Evolutionary conservation across 2,888 invertebrate species (phyloP).

Genomic region (Lasioglossum zephyrum): DNA sequence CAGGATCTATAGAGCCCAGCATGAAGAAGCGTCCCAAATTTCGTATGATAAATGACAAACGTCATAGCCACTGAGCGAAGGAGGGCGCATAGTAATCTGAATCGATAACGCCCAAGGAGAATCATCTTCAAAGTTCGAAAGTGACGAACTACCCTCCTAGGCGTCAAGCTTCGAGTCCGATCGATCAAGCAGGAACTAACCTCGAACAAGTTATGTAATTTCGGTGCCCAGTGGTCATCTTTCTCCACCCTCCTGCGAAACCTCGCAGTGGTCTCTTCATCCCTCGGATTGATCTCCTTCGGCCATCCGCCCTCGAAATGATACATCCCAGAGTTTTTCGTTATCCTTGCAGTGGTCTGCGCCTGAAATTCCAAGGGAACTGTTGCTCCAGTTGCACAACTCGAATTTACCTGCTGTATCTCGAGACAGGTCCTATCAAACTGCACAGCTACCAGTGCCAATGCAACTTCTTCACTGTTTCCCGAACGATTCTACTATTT

Average conservation of each 20-base stretch:
- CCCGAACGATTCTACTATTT: background rate
- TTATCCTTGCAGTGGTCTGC: slow-evolving; percentile 63
- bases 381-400: background rate
- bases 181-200: slow-evolving; percentile 38
- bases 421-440: background rate
- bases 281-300: slow-evolving; percentile 94
- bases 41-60: background rate
- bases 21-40: background rate
- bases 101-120: slow-evolving; percentile 1
- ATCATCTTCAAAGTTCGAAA: background rate
- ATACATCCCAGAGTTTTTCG: slow-evolving; percentile 89
- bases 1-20: background rate
- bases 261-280: slow-evolving; percentile 94
- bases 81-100: background rate
- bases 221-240: slow-evolving; percentile 92
- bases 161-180: slow-evolving; percentile 4
- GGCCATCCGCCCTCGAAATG: slow-evolving; percentile 99
- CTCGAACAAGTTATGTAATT: slow-evolving; percentile 65
- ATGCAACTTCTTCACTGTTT: background rate
- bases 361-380: slow-evolving; percentile 46
- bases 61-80: background rate
- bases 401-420: background rate
- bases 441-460: background rate
- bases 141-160: background rate
- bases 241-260: slow-evolving; percentile 97